A percentile compares a stretch with the other conserved stretches of the same genome.
Evolutionary conservation across 2,113 vertebrate species (phyloP).

Genomic region (rat (Rattus norvegicus)): DNA sequence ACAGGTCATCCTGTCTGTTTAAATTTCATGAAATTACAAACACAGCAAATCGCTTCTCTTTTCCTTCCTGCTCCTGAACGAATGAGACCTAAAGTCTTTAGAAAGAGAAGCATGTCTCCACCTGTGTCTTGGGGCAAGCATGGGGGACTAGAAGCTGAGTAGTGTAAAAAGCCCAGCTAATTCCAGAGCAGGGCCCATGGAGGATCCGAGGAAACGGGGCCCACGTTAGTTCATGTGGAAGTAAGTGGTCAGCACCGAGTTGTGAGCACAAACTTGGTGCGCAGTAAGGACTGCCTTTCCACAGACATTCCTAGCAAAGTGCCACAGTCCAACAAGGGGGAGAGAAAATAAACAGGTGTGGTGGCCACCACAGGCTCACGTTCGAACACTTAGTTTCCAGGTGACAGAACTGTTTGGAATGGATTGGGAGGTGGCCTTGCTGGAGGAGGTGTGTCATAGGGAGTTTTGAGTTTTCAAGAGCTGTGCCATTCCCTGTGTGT

Average conservation of each 20-base stretch:
- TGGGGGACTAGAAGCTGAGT: not conserved
- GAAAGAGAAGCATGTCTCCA: not conserved
- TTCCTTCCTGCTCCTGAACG: not conserved
- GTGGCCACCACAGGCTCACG: not conserved
- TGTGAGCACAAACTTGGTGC: not conserved
- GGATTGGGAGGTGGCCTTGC: not conserved
- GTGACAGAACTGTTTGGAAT: not conserved
- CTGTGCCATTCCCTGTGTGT: not conserved
- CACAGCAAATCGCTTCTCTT: not conserved
- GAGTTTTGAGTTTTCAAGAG: not conserved
- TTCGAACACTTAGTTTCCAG: not conserved
- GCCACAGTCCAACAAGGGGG: not conserved
- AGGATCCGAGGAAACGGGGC: not conserved
- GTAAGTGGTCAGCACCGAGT: not conserved
- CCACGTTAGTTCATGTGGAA: not conserved
- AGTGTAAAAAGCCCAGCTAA: not conserved
- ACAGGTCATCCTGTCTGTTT: not conserved
- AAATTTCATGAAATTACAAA: slow-evolving; percentile 33
- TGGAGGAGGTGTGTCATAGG: not conserved
- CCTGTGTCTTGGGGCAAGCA: no score
- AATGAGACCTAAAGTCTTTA: slow-evolving; percentile 13
- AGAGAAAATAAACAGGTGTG: not conserved
- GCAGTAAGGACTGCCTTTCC: not conserved
- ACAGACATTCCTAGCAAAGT: not conserved
- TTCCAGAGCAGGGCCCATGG: not conserved